Percentiles rank a stretch among this genome's conserved stretches.
Conservation (phyloP, 2,888 invertebrate species). For the Hydrotaea diabolus region DNA sequence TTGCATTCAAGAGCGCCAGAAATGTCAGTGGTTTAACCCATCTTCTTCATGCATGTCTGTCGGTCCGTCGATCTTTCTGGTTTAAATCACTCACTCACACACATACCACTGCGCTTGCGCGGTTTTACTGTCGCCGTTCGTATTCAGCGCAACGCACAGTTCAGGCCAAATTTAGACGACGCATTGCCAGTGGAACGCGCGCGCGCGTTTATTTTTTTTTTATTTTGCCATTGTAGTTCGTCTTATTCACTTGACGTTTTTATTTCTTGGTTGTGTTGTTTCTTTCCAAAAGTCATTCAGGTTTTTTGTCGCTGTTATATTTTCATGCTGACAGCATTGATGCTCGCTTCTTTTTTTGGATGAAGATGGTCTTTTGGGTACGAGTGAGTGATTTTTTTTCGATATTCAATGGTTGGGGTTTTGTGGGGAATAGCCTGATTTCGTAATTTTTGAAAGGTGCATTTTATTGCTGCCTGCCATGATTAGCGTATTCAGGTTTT, state of each 20-base stretch:
- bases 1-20: slow-evolving; percentile 51
- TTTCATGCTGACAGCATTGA: slow-evolving; percentile 33
- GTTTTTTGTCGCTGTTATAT: slow-evolving; percentile 24
- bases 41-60: slow-evolving; percentile 42
- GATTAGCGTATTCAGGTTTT: not conserved
- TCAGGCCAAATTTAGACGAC: slow-evolving; percentile 55
- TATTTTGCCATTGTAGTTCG: slow-evolving; percentile 12
- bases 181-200: slow-evolving; percentile 35
- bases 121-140: not conserved
- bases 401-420: not conserved
- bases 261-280: not conserved
- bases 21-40: slow-evolving; percentile 63
- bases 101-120: not conserved
- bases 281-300: slow-evolving; percentile 44
- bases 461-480: slow-evolving; percentile 11
- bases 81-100: slow-evolving; percentile 25
- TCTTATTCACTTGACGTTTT: slow-evolving; percentile 8
- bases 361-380: slow-evolving; percentile 30
- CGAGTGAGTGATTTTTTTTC: slow-evolving; percentile 4
- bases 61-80: not conserved
- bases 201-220: not conserved
- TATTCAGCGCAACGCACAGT: slow-evolving; percentile 10
- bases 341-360: slow-evolving; percentile 6
- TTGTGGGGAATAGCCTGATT: slow-evolving; percentile 42
- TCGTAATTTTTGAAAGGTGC: slow-evolving; percentile 43